Percentiles rank a stretch among this genome's conserved stretches.
phyloP scores from a whole-genome alignment of 2,797 vertebrate species.

The Perodicticus potto region DNA sequence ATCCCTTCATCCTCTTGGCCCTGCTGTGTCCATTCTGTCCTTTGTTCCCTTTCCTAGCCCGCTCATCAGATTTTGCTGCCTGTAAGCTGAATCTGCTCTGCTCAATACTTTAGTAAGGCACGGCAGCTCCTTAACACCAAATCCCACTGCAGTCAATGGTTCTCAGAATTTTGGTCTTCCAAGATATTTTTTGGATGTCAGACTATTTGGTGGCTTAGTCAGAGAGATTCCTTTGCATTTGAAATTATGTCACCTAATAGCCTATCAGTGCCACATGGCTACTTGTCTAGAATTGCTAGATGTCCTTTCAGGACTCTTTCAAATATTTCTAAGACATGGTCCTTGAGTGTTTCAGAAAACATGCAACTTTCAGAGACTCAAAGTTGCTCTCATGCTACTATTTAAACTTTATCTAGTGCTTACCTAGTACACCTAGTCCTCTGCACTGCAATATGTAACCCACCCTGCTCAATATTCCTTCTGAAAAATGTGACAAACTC shows the following conservation, averaged over 20 bases:
- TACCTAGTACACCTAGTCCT: constrained; percentile 18
- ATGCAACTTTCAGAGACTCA: constrained; percentile 28
- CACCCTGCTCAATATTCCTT: constrained; percentile 46
- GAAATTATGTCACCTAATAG: neutral
- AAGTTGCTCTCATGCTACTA: neutral
- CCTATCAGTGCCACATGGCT: neutral
- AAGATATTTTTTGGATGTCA: neutral
- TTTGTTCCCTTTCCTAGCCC: neutral
- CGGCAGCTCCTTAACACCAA: neutral
- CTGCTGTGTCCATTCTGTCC: neutral
- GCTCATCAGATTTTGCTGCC: neutral
- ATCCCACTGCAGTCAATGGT: neutral
- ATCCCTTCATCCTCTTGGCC: neutral
- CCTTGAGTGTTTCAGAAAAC: constrained; percentile 17
- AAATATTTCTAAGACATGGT: constrained; percentile 48
- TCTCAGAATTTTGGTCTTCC: neutral
- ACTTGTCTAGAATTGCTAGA: neutral
- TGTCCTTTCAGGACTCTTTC: neutral
- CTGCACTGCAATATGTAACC: neutral
- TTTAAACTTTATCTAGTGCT: neutral
- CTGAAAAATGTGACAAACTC: constrained; percentile 55
- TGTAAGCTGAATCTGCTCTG: neutral
- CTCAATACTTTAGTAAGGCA: neutral
- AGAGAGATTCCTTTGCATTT: constrained; percentile 39
- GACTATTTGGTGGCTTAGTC: neutral